Base-by-base conservation (phyloP, 2,888 invertebrate genomes). In the Crossocerus cetratus region DNA sequence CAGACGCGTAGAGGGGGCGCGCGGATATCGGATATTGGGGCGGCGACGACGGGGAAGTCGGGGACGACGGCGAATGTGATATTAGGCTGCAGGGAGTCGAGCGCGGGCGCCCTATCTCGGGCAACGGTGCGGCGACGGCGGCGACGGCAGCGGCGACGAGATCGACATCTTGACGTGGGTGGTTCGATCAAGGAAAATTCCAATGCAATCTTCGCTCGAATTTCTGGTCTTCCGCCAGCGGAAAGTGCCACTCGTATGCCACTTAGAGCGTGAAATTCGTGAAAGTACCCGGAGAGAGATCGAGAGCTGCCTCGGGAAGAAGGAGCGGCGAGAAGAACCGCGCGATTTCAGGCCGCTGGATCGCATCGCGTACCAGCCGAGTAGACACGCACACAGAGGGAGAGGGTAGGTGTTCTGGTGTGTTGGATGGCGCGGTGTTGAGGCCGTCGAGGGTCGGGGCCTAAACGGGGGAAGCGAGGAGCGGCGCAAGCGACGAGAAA, bases 161-260 rank as follows among this genome's bases (percentile, higher is more conserved):
- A 63, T 20, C 63, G 56, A 55, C 18, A 57, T 68, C 62, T 32
- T 53, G 66, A 65, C 53, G 32, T 32, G 32, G 65, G 65, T 58
- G 66, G 43, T 65, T 66, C 58, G 69, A 66, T 65, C 42, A 22
- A 49, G 57, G 53, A 42, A 42, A 11, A 49, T 20, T n/a, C 23
- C 43, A 16, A 49, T 49, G 49, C 49, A 49, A 49, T 49, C 49
- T 49, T 49, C 49, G 49, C 49, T 49, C 49, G 49, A 49, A 49
- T 49, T 49, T 49, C 49, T 49, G 49, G 49, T 49, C 49, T 49
- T 49, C 49, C 49, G 49, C 49, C 49, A 49, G 49, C 49, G 49
- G 14, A 49, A 49, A 49, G 49, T 49, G 49, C 49, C 49, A 49
- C 49, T 49, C 49, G 49, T 49, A 49, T 49, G 49, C 49, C 49